These are phyloP conservation scores for Crax fasciolata DNA, from an alignment of 2,797 vertebrate genomes.

Conservation along the genomic window DNA sequence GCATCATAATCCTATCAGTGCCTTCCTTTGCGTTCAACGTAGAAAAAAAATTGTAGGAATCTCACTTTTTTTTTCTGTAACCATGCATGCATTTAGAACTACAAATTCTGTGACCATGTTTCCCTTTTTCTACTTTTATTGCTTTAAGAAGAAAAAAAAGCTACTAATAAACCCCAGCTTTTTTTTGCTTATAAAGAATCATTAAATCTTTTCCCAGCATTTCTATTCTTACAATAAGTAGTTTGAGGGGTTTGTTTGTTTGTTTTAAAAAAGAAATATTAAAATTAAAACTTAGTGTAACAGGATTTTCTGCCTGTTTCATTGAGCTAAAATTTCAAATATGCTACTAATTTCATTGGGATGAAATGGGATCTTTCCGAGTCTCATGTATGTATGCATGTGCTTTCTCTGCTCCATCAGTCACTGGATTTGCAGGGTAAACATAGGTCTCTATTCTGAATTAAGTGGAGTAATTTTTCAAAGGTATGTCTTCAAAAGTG, in stretches of 20 bases:
- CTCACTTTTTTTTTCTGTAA: neutral
- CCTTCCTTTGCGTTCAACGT: neutral
- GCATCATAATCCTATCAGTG: neutral
- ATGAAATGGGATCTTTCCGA: neutral
- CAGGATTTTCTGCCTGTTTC: neutral
- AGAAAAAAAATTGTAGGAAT: neutral
- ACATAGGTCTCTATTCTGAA: neutral
- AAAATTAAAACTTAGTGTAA: neutral
- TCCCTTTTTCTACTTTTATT: neutral
- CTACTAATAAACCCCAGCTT: neutral
- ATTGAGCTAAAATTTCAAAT: neutral
- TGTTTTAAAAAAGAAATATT: neutral
- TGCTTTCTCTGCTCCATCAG: neutral
- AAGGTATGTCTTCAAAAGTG: neutral
- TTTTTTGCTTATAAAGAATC: neutral
- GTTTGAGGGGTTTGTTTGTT: neutral
- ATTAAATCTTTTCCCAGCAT: neutral
- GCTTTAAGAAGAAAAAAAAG: neutral
- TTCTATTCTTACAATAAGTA: neutral
- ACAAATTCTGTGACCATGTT: neutral
- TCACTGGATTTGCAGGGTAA: neutral
- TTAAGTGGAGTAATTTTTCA: neutral
- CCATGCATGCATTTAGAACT: neutral
- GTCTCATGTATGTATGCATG: neutral
- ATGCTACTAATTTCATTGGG: neutral